These are phyloP conservation scores for Mirounga angustirostris DNA, from an alignment of 2,113 vertebrate species.

Conservation along the genomic window DNA sequence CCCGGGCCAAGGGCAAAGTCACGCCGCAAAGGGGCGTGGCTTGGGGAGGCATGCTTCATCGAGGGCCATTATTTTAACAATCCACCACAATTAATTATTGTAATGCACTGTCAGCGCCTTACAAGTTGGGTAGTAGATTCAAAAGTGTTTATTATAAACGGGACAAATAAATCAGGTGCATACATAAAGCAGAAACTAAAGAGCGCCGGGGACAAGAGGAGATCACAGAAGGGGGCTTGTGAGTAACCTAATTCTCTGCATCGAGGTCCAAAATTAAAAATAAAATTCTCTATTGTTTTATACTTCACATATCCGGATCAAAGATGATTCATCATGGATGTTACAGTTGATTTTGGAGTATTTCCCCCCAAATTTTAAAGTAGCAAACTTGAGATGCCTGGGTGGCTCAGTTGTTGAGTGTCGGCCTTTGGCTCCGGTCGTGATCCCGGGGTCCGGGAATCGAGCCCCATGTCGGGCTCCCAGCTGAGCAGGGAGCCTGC, in stretches of 20 bases:
- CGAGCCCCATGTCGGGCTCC: no score
- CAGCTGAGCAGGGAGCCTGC: no score
- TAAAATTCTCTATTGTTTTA: neutral
- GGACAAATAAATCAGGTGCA: neutral
- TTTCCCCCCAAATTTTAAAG: neutral
- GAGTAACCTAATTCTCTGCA: neutral
- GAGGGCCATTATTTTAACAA: neutral
- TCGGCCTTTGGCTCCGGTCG: no score
- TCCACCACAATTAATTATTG: neutral
- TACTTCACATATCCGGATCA: neutral
- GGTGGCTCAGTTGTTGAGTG: no score
- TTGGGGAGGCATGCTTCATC: rapidly evolving
- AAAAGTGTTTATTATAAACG: neutral
- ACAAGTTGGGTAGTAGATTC: neutral
- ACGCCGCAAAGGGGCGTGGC: neutral
- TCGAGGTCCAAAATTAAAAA: neutral
- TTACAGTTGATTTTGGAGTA: neutral
- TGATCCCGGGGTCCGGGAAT: no score
- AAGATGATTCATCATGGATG: neutral
- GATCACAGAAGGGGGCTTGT: no score
- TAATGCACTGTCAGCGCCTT: neutral
- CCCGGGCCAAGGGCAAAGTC: neutral
- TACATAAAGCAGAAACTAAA: neutral
- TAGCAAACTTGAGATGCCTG: neutral
- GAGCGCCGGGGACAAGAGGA: neutral